Conservation (phyloP, 1,140 invertebrate genomes). For the Calliphora vicina region DNA sequence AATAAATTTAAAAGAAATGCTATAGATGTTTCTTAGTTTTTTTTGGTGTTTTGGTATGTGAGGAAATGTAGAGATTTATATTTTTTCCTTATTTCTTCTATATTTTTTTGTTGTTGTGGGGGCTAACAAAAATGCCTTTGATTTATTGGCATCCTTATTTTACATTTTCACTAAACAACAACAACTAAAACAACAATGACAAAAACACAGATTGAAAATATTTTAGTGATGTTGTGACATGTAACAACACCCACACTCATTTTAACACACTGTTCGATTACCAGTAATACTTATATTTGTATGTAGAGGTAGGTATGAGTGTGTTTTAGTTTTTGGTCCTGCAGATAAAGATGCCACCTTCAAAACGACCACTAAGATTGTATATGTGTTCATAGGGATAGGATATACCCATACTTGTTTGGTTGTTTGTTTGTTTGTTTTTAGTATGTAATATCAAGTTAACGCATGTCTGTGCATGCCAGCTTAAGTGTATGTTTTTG, state of each 20-base stretch:
- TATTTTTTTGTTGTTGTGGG: not conserved
- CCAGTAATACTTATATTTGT: not conserved
- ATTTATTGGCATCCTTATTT: constrained; percentile 1
- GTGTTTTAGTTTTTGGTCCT: not conserved
- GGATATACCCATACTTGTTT: not conserved
- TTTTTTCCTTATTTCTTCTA: not conserved
- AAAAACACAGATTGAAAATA: not conserved
- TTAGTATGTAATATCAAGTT: too few relatives aligned
- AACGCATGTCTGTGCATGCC: too few relatives aligned
- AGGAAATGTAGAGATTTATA: not conserved
- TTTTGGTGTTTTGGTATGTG: not conserved
- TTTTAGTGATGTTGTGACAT: not conserved
- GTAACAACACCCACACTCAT: not conserved
- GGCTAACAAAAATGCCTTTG: constrained; percentile 8
- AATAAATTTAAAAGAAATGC: not conserved
- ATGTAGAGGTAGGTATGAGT: not conserved
- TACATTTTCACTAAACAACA: not conserved
- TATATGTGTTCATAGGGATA: not conserved
- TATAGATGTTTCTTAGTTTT: not conserved
- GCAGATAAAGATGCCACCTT: not conserved
- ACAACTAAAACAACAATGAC: not conserved
- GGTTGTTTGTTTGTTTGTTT: too few relatives aligned
- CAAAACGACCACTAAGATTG: not conserved
- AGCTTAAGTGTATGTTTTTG: not conserved
- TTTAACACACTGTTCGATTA: not conserved